Percentiles rank a stretch among this genome's conserved stretches.
Evolutionary conservation across 2,113 vertebrate species (phyloP).

Genomic region (Paramisgurnus dabryanus): DNA sequence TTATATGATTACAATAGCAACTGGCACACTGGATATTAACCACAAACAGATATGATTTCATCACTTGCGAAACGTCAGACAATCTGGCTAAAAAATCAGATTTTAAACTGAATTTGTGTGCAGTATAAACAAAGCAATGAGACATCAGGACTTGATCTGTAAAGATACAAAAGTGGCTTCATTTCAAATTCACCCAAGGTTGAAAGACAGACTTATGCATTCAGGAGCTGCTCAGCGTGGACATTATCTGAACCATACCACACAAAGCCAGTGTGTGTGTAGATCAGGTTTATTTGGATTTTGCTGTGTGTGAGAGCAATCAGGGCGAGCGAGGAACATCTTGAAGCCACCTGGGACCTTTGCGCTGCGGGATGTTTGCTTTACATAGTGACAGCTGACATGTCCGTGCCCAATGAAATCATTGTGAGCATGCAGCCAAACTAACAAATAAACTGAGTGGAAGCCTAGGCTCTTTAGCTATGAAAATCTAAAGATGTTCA

Average conservation of each 20-base stretch:
- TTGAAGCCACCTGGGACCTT: conserved; percentile 69
- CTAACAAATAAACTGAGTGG: conserved; percentile 24
- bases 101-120: not conserved
- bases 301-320: conserved; percentile 16
- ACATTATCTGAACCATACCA: conserved; percentile 19
- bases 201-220: not conserved
- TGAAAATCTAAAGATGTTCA: not conserved
- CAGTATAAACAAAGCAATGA: not conserved
- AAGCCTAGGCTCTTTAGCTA: not conserved
- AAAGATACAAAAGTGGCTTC: conserved; percentile 6
- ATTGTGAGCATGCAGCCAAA: conserved; percentile 24
- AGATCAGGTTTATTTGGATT: conserved; percentile 27
- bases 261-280: conserved; percentile 20
- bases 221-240: not conserved
- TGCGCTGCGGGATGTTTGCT: conserved; percentile 60
- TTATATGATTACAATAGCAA: no score
- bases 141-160: not conserved
- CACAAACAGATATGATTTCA: no score
- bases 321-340: conserved; percentile 57
- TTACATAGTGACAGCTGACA: conserved; percentile 61
- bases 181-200: not conserved
- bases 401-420: conserved; percentile 43
- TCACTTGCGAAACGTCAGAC: no score
- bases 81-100: no score
- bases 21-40: no score